Conservation (phyloP, 2,113 vertebrate species). For the Vulpes ferrilata region DNA sequence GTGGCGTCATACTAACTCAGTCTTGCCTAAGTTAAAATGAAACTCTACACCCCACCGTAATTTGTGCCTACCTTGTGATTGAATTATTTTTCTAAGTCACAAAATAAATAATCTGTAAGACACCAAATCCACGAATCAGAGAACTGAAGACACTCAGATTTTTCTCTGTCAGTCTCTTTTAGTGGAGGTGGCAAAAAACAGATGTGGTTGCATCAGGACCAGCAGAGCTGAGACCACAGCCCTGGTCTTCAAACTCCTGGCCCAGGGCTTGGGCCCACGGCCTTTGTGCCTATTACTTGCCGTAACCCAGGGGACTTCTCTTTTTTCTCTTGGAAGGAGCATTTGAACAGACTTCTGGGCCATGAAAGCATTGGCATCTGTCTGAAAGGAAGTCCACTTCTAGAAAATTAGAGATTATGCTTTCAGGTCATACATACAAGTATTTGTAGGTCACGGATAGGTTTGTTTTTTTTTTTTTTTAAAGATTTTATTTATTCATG, state of each 20-base stretch:
- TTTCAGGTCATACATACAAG: background rate
- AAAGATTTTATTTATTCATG: no score
- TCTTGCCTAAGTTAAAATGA: background rate
- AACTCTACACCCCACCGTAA: background rate
- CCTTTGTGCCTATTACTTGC: background rate
- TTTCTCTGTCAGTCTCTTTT: background rate
- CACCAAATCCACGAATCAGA: conserved; percentile 53
- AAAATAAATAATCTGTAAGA: conserved; percentile 23
- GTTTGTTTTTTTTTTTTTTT: background rate
- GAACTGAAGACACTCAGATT: conserved; percentile 7
- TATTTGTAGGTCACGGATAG: background rate
- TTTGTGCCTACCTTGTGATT: conserved; percentile 20
- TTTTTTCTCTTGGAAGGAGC: background rate
- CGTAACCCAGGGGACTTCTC: background rate
- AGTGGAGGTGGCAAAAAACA: background rate
- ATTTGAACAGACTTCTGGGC: background rate
- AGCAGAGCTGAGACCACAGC: background rate
- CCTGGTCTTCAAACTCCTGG: background rate
- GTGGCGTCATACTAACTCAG: background rate
- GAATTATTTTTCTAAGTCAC: conserved; percentile 39
- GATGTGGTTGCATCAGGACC: background rate
- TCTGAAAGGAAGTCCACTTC: background rate
- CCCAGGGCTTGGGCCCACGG: background rate
- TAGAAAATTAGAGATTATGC: conserved; percentile 30
- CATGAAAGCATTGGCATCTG: background rate